A percentile compares a stretch with the other conserved stretches of the same genome.
Conservation (phyloP, 2,113 vertebrate species). For the Sebastes schlegelii region DNA sequence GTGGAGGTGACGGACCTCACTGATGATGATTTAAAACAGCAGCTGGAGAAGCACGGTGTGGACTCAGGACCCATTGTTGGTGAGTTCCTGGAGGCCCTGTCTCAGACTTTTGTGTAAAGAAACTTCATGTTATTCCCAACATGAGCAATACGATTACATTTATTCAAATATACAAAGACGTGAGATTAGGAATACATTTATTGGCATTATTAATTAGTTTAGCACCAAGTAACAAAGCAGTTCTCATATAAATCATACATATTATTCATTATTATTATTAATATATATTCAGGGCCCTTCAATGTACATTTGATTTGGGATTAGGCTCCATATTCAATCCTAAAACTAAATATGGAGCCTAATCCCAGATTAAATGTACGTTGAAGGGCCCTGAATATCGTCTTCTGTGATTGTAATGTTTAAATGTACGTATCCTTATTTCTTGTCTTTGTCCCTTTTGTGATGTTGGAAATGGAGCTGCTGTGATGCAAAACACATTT, state of each 20-base stretch:
- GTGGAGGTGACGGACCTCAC: conserved; percentile 89
- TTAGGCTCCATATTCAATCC: too few relatives aligned
- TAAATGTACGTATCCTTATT: too few relatives aligned
- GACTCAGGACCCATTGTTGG: conserved; percentile 93
- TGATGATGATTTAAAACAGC: conserved; percentile 91
- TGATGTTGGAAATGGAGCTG: too few relatives aligned
- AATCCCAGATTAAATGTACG: too few relatives aligned
- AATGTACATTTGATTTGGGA: too few relatives aligned
- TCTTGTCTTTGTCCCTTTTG: too few relatives aligned
- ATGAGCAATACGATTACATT: not conserved
- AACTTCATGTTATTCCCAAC: not conserved
- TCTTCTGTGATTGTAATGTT: too few relatives aligned
- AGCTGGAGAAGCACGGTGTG: conserved; percentile 91
- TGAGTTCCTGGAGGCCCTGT: conserved; percentile 73
- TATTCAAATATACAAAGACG: not conserved
- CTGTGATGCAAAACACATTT: too few relatives aligned
- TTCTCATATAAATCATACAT: not conserved
- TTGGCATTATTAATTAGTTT: not conserved
- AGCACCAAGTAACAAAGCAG: not conserved
- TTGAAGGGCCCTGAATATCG: too few relatives aligned
- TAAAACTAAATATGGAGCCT: too few relatives aligned
- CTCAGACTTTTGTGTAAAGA: not conserved
- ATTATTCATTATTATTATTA: too few relatives aligned
- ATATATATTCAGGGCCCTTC: too few relatives aligned
- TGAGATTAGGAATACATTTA: not conserved